Conservation (phyloP, 2,113 vertebrate genomes). For the Atractosteus spatula region DNA sequence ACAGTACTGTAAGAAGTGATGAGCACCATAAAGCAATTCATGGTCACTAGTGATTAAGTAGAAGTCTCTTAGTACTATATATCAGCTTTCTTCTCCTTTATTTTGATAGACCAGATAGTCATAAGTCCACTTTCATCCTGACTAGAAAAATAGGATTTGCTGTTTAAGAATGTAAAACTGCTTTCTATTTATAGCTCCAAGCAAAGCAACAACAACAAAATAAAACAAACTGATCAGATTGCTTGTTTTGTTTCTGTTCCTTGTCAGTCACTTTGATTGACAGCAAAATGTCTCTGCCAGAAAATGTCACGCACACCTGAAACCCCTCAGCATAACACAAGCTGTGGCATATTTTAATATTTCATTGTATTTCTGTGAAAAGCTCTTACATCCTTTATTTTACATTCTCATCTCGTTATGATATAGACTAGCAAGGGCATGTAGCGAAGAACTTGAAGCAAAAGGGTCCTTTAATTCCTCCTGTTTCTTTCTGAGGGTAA, state of each 20-base stretch:
- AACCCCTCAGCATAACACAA: conserved; percentile 29
- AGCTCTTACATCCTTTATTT: conserved; percentile 52
- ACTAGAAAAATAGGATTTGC: neutral
- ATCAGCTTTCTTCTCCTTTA: too few species aligned
- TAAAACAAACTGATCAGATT: conserved; percentile 40
- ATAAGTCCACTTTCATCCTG: neutral
- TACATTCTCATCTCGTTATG: conserved; percentile 71
- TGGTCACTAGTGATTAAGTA: too few species aligned
- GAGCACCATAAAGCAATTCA: too few species aligned
- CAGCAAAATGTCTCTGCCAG: conserved; percentile 63
- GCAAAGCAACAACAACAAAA: conserved; percentile 31
- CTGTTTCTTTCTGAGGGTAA: conserved; percentile 53
- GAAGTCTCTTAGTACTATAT: too few species aligned
- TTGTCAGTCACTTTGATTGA: conserved; percentile 72
- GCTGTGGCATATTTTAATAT: conserved; percentile 64
- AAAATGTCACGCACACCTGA: conserved; percentile 55
- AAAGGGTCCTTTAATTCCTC: conserved; percentile 47
- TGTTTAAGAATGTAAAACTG: neutral
- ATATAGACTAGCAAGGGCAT: conserved; percentile 55
- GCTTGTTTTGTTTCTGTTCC: conserved; percentile 50
- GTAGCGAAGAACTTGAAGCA: conserved; percentile 51
- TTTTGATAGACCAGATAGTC: too few species aligned
- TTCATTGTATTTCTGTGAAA: conserved; percentile 49
- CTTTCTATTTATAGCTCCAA: neutral
- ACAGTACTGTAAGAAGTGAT: too few species aligned